These are phyloP conservation scores for Chrysemys picta DNA, from an alignment of 2,113 vertebrate genomes.

Conservation along the genomic window DNA sequence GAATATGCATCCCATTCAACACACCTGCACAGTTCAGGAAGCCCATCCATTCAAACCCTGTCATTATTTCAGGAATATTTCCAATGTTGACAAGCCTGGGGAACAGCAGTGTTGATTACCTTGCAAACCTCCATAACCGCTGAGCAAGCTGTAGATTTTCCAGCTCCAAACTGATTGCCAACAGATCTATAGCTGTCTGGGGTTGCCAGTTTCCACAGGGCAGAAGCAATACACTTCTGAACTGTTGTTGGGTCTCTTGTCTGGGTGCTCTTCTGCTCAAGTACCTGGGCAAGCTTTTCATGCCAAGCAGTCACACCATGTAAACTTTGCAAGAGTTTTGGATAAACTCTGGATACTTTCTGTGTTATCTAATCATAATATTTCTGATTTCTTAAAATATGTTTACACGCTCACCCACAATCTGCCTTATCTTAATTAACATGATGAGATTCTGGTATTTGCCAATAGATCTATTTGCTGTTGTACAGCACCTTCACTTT, in stretches of 20 bases:
- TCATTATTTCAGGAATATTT: too few relatives aligned
- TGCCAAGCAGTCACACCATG: background rate
- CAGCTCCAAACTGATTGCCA: background rate
- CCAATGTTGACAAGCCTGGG: background rate
- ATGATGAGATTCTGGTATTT: slow-evolving; percentile 11
- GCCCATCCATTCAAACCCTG: too few relatives aligned
- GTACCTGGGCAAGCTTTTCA: background rate
- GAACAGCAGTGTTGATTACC: background rate
- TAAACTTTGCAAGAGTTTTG: background rate
- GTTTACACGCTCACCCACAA: background rate
- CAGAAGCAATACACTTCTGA: too few relatives aligned
- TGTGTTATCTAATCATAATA: background rate
- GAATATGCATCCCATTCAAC: too few relatives aligned
- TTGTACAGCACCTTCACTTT: background rate
- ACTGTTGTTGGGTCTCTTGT: background rate
- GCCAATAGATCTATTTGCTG: background rate
- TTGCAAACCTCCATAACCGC: background rate
- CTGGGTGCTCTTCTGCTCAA: background rate
- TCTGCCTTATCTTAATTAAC: slow-evolving; percentile 37
- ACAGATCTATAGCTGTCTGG: background rate
- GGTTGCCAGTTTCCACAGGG: background rate
- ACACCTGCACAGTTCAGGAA: too few relatives aligned
- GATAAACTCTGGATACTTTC: slow-evolving; percentile 38
- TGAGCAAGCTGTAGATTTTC: background rate
- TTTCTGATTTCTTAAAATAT: background rate